Base-by-base conservation (phyloP, 2,888 invertebrate species). In the Exocentrus adspersus region DNA sequence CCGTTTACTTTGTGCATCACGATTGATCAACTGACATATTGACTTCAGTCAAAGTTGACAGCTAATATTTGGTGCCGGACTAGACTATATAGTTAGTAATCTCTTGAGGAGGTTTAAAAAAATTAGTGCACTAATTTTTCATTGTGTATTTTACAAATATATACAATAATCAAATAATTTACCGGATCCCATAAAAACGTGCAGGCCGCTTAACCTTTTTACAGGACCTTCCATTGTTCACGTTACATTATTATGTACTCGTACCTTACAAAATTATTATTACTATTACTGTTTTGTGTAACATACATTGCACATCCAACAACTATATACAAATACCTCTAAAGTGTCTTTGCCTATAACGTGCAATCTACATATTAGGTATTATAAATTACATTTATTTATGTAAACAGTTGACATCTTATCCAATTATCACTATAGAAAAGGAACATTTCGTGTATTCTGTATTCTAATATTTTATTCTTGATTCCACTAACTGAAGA, bases 381-480 rank as follows among this genome's bases (percentile, higher is more conserved):
- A n/a, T n/a, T n/a, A 51, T 54, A 61, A 48, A 61, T 61, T 46
- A 57, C 57, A 60, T 45, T 50, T 42, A 59, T 32, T 51, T 52
- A 52, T 45, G 52, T 45, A 46, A 30, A 60, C 42, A 24, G 51
- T 43, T 45, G 42, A 50, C 14, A 52, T 46, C 51, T 60, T 51
- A 45, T 51, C 28, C 30, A 51, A 56, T 53, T 67, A 64, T 64
- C 64, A 64, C 64, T 67, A 67, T 60, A n/a, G 60, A 19, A 64
- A 67, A 70, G 70, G 70, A 70, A 70, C 70, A 68, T 70, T 68
- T 61, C 56, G 70, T 70, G 70, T 70, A 58, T 58, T 51, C 60
- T 62, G 59, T 50, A 52, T 50, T 45, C 51, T 50, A 46, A 45
- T 45, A 10, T 24, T 46, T 20, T 45, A 10, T 19, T 43, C 10